These are phyloP conservation scores for Epiperipatus broadwayi DNA, from an alignment of 2,888 invertebrate genomes.

Conservation along the genomic window DNA sequence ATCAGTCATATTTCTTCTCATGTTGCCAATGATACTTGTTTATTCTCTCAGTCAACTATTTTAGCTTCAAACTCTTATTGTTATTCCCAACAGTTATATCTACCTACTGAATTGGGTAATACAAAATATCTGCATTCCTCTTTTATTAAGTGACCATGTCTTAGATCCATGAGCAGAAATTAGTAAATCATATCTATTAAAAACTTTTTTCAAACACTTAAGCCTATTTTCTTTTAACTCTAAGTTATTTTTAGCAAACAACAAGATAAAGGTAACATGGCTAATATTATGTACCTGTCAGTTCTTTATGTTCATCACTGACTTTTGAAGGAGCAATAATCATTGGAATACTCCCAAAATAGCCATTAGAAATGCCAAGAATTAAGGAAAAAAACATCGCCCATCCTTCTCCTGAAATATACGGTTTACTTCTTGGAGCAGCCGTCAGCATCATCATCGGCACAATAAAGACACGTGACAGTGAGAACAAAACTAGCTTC, in stretches of 20 bases:
- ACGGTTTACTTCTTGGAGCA: constrained; percentile 51
- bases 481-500: constrained; percentile 52
- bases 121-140: no score
- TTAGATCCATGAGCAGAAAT: no score
- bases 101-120: no score
- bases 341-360: constrained; percentile 79
- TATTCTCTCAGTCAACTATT: no score
- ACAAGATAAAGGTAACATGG: neutral
- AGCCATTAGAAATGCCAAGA: constrained; percentile 63
- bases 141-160: no score
- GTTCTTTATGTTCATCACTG: constrained; percentile 61
- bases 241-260: constrained; percentile 17
- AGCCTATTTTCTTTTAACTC: neutral
- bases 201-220: constrained; percentile 1
- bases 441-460: constrained; percentile 63
- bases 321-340: constrained; percentile 72
- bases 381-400: constrained; percentile 45
- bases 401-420: constrained; percentile 44
- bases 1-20: no score
- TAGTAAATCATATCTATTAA: constrained; percentile 1
- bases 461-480: constrained; percentile 50
- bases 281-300: constrained; percentile 44
- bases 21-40: no score
- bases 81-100: no score
- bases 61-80: no score